A percentile compares a stretch with the other conserved stretches of the same genome.
Conservation (phyloP, 2,888 invertebrate species). For the Lysandra coridon region DNA sequence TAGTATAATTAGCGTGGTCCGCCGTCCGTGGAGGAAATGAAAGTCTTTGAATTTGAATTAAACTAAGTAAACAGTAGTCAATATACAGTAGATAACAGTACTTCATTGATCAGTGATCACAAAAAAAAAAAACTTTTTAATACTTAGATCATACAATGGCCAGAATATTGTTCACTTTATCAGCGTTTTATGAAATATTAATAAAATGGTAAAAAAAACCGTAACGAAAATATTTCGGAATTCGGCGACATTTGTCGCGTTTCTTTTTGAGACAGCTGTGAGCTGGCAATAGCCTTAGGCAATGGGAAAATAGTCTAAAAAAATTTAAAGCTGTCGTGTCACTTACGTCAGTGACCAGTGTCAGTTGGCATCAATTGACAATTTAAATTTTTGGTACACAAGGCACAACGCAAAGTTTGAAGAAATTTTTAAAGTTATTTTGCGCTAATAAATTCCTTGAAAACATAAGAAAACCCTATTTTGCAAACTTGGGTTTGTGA, state of each 20-base stretch:
- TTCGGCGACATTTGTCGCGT: too few relatives aligned
- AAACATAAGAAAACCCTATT: not conserved
- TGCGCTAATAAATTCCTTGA: not conserved
- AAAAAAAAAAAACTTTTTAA: too few relatives aligned
- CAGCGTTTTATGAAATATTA: too few relatives aligned
- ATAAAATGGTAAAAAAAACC: too few relatives aligned
- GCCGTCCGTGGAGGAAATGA: too few relatives aligned
- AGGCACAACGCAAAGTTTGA: not conserved
- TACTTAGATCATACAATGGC: too few relatives aligned
- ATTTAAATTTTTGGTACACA: slow-evolving; percentile 10
- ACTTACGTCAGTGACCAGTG: slow-evolving; percentile 8
- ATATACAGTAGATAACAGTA: too few relatives aligned
- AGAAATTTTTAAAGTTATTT: not conserved
- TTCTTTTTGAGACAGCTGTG: not conserved
- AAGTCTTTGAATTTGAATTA: too few relatives aligned
- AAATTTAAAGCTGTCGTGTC: not conserved
- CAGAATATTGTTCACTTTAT: too few relatives aligned
- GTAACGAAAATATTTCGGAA: not conserved
- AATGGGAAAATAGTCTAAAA: not conserved
- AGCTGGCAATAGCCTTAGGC: not conserved
- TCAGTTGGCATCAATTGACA: not conserved
- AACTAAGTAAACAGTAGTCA: too few relatives aligned
- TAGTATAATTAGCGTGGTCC: too few relatives aligned
- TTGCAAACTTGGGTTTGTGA: not conserved
- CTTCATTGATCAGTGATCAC: too few relatives aligned